These are phyloP conservation scores for Eufriesea mexicana DNA, from an alignment of 1,140 invertebrate genomes.

Conservation along the genomic window DNA sequence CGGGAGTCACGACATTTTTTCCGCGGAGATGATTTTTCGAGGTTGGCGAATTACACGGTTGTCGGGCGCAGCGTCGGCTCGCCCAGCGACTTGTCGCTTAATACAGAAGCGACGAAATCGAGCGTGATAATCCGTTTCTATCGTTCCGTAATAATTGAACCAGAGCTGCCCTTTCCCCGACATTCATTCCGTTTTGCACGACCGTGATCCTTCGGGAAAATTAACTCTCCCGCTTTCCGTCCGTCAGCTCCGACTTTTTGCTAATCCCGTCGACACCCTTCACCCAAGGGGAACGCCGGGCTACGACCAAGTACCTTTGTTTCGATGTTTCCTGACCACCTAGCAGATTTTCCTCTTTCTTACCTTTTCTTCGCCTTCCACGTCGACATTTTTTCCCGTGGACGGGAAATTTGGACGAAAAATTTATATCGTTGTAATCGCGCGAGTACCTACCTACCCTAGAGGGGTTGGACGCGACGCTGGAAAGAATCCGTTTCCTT, in stretches of 20 bases:
- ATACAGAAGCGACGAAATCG: conserved; percentile 65
- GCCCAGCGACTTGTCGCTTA: conserved; percentile 48
- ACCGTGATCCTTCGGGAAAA: background rate
- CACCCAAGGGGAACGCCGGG: too few relatives aligned
- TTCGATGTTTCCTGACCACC: background rate
- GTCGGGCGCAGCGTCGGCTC: conserved; percentile 73
- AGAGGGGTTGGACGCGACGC: too few relatives aligned
- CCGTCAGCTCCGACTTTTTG: background rate
- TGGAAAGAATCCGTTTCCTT: background rate
- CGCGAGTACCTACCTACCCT: too few relatives aligned
- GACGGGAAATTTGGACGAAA: too few relatives aligned
- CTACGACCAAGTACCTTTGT: too few relatives aligned
- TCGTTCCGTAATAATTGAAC: conserved; percentile 59
- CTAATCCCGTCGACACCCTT: background rate
- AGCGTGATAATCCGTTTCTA: conserved; percentile 49
- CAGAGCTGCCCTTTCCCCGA: conserved; percentile 6
- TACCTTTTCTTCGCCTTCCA: too few relatives aligned
- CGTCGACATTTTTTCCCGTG: too few relatives aligned
- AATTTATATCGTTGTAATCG: too few relatives aligned
- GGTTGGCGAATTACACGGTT: conserved; percentile 80
- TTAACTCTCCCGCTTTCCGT: background rate
- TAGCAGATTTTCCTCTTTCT: background rate
- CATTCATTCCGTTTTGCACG: conserved; percentile 2
- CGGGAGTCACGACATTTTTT: conserved; percentile 72
- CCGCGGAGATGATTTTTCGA: conserved; percentile 73